Evolutionary conservation across 2,888 invertebrate genomes (phyloP).

Genomic region (Oscheius myriophilus): DNA sequence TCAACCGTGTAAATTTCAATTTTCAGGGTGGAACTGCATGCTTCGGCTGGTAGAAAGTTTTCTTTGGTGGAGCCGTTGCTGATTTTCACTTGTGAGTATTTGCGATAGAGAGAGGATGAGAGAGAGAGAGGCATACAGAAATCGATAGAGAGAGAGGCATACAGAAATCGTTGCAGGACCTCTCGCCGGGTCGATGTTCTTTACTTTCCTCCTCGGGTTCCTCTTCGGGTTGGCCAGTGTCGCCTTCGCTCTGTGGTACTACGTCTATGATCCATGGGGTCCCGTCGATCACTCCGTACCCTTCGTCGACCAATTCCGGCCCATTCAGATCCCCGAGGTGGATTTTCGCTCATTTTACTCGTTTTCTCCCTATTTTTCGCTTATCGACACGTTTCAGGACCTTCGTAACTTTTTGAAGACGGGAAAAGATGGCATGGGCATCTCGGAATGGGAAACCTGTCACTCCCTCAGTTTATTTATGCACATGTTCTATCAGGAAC

Average conservation of each 20-base stretch:
- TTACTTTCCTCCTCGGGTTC: constrained; percentile 49
- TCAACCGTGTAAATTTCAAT: too few species aligned
- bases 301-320: constrained; percentile 61
- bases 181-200: too few species aligned
- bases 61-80: too few species aligned
- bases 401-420: constrained; percentile 60
- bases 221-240: constrained; percentile 46
- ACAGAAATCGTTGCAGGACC: too few species aligned
- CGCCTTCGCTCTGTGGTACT: constrained; percentile 45
- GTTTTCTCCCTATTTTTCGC: constrained; percentile 9
- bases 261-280: constrained; percentile 53
- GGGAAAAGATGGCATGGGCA: constrained; percentile 63
- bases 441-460: constrained; percentile 59
- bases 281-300: constrained; percentile 38
- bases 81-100: too few species aligned
- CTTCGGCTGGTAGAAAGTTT: too few species aligned
- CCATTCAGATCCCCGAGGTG: constrained; percentile 58
- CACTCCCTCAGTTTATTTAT: constrained; percentile 52
- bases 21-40: too few species aligned
- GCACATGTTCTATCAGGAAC: constrained; percentile 68
- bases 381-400: constrained; percentile 49
- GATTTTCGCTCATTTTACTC: background rate
- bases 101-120: too few species aligned
- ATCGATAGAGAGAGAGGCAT: too few species aligned
- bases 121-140: too few species aligned